A percentile compares a stretch with the other conserved stretches of the same genome.
Conservation (phyloP, 2,113 vertebrate species). For the Lepus timidus region DNA sequence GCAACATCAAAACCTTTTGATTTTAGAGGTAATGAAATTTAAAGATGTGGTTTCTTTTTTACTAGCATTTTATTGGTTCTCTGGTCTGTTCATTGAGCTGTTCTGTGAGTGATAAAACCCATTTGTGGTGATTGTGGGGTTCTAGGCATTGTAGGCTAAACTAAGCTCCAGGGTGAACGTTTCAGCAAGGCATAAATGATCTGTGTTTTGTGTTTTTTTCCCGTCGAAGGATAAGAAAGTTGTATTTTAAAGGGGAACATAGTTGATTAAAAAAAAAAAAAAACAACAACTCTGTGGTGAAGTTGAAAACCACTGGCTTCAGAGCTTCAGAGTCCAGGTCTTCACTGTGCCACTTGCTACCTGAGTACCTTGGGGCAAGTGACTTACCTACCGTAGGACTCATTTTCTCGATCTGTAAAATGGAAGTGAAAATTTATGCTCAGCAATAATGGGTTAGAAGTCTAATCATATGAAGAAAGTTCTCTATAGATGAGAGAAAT, state of each 20-base stretch:
- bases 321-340: background rate
- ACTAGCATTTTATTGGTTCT: background rate
- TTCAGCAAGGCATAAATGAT: background rate
- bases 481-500: background rate
- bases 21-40: background rate
- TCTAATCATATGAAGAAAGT: background rate
- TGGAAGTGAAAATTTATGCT: no score
- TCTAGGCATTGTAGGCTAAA: background rate
- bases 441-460: background rate
- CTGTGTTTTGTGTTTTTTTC: background rate
- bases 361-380: background rate
- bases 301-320: background rate
- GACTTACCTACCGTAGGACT: background rate
- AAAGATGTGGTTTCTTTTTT: background rate
- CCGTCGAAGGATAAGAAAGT: background rate
- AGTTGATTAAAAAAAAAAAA: background rate
- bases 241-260: background rate
- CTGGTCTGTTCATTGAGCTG: background rate
- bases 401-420: background rate
- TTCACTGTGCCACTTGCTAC: background rate
- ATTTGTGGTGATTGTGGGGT: background rate
- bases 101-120: slow-evolving; percentile 62
- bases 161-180: background rate
- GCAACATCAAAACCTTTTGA: background rate
- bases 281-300: no score